A percentile compares a stretch with the other conserved stretches of the same genome.
phyloP scores from a whole-genome alignment of 2,113 vertebrate species.

The Sinocyclocheilus rhinocerous region DNA sequence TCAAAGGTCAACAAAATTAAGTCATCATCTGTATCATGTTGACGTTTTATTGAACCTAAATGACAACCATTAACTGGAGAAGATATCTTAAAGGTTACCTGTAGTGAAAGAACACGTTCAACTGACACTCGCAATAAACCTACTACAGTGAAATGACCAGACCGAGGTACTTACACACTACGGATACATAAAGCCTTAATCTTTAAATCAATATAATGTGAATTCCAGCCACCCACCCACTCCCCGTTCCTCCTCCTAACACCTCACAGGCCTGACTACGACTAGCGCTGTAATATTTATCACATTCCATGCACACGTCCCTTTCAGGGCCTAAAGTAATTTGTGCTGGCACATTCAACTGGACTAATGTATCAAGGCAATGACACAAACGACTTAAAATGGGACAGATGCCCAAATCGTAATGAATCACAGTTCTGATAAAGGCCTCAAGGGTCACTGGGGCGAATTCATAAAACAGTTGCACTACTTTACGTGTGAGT shows the following conservation, averaged over 20 bases:
- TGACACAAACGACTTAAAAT: slow-evolving; percentile 32
- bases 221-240: slow-evolving; percentile 6
- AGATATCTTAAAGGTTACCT: slow-evolving; percentile 52
- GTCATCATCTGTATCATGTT: slow-evolving; percentile 52
- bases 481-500: not conserved
- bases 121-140: slow-evolving; percentile 31
- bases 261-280: not conserved
- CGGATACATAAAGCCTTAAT: slow-evolving; percentile 29
- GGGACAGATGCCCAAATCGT: slow-evolving; percentile 11
- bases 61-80: slow-evolving; percentile 49
- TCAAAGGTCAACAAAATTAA: slow-evolving; percentile 49
- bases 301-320: slow-evolving; percentile 19
- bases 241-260: not conserved
- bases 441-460: slow-evolving; percentile 18
- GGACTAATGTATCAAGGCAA: slow-evolving; percentile 35
- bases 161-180: not conserved
- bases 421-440: slow-evolving; percentile 21
- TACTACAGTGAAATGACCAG: slow-evolving; percentile 12
- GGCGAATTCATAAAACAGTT: not conserved
- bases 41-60: slow-evolving; percentile 49
- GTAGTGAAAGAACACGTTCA: slow-evolving; percentile 33
- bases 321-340: slow-evolving; percentile 32
- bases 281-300: slow-evolving; percentile 22
- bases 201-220: slow-evolving; percentile 38
- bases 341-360: slow-evolving; percentile 27